Evolutionary conservation across 2,113 vertebrate species (phyloP), one percentile per base, ranked within the genome.

Genomic region (Tachysurus fulvidraco): DNA sequence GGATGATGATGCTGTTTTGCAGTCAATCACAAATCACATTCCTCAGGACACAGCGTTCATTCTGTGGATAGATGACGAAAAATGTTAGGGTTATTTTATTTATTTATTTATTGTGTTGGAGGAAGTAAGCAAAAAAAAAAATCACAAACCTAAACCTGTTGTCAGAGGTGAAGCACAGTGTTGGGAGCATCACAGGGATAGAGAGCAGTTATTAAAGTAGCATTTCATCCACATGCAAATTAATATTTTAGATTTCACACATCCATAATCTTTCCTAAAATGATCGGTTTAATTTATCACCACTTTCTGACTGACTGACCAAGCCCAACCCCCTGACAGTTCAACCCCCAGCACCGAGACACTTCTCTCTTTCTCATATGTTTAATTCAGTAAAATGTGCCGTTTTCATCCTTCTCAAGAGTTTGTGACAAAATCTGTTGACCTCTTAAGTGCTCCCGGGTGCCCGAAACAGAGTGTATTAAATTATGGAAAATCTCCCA

Each of bases 401-500:
- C 16, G 10, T 50, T 46, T 74, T 59, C 57, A 36, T 60, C 57
- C 57, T 85, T 54, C n/a, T 54, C 59, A 19, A 84, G 74, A 28
- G 46, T 36, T 79, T 41, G 0, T 79, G 41, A 52, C 36, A 83
- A 54, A 78, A 36, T 65, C 44, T 52, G 5, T 25, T 30, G 60
- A 79, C 64, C 81, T 60, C 81, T 76, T 80, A 89, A 85, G 73
- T 67, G 71, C 46, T 54, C 36, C n/a, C 25, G 52, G 81, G 71
- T 84, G 81, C 69, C 84, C 9, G 19, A 17, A 84, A 81, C 69
- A 41, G 52, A 41, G 55, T 87, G 80, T 77, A 28, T 90, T 83
- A 84, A 78, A 90, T 90, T 88, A 89, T 77, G 57, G 83, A 91
- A 84, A 89, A 90, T 92, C 59, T 86, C 65, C 84, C 69, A 83